Evolutionary conservation across 2,113 vertebrate species (phyloP).

Genomic region (Dendropsophus ebraccatus): DNA sequence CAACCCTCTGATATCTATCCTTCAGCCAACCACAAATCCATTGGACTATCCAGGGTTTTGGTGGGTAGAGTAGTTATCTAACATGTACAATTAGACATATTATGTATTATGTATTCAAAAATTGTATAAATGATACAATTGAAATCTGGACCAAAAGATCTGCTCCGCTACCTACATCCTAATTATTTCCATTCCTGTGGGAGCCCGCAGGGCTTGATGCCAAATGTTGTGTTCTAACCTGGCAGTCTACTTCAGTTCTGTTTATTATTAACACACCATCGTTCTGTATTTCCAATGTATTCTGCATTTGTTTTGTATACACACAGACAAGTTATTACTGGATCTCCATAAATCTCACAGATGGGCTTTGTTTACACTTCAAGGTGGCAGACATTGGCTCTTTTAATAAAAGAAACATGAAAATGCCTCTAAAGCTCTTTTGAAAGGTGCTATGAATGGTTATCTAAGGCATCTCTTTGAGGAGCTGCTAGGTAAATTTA

Average conservation of each 20-base stretch:
- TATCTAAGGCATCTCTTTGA: background rate
- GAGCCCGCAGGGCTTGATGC: background rate
- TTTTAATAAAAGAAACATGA: conserved; percentile 6
- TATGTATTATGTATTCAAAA: background rate
- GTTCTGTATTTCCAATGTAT: background rate
- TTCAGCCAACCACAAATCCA: no score
- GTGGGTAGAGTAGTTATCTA: no score
- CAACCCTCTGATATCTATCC: no score
- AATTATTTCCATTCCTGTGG: background rate
- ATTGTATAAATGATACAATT: background rate
- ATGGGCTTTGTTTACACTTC: conserved; percentile 14
- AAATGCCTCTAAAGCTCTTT: conserved; percentile 20
- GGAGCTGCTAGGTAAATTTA: background rate
- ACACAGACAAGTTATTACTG: background rate
- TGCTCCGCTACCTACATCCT: background rate
- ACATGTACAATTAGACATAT: background rate
- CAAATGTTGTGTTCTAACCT: conserved; percentile 12
- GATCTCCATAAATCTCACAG: conserved; percentile 15
- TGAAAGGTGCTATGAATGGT: no score
- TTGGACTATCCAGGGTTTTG: no score
- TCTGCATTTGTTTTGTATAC: background rate
- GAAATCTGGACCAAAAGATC: background rate
- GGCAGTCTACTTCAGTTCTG: background rate
- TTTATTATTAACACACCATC: background rate
- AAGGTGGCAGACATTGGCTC: conserved; percentile 19